Base-by-base conservation (phyloP, 2,888 invertebrate species). In the Pseudococcus longispinus region DNA sequence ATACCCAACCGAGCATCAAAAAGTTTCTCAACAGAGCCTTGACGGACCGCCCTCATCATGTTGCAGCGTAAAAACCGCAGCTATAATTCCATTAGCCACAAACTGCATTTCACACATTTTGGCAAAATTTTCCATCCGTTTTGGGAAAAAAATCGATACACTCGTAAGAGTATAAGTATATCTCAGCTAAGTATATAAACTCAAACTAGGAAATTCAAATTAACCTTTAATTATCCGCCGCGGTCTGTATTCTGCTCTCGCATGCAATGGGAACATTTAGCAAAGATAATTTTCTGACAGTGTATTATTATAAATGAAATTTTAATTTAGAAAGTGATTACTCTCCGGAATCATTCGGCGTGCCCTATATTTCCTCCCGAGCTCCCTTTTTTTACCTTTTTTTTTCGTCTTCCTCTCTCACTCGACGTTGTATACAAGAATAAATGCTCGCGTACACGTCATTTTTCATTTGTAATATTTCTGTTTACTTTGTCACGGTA, bases 321-420 rank as follows among this genome's bases (percentile, higher is more conserved):
- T 70, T 70, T 70, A 70, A 70, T 70, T 70, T 70, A 70, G 70
- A 70, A 70, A 70, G 70, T 70, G 70, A 70, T 70, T 32, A 70
- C 32, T 70, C 70, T 26, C 70, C 29, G 29, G 18, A 70, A 20
- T 60, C 60, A 60, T 23, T 60, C 70, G 29, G 15, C 60, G 29
- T 70, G 70, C 70, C 70, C 70, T 70, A 70, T 70, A 70, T 70
- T 70, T 70, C 29, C 26, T 29, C 32, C 29, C 6, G 65, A 29
- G 26, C 29, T 70, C 6, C 3, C 29, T 29, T 70, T 29, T 29
- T 70, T 11, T 60, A 23, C 20, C 13, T 23, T 60, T 60, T 60
- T 60, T 20, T 37, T 37, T 9, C 8, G 37, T 37, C 37, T 37
- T 37, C n/a, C 51, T 51, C 20, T 20, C 15, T 55, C 18, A 4